These are phyloP conservation scores for Pedionomus torquatus DNA, from an alignment of 2,113 vertebrate species.

Conservation along the genomic window DNA sequence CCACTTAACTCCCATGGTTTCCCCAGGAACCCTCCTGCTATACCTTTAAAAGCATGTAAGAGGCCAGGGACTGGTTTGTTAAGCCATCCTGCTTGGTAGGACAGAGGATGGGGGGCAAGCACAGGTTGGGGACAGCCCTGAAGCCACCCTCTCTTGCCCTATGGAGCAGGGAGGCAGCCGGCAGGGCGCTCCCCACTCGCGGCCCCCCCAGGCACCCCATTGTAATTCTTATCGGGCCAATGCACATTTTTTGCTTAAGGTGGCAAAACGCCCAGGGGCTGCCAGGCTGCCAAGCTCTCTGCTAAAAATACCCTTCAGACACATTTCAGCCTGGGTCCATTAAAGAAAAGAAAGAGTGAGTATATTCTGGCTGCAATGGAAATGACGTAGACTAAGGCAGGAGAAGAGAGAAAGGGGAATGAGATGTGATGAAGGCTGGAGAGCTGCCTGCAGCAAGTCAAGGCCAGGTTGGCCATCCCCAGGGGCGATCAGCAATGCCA, in stretches of 20 bases:
- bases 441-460: background rate
- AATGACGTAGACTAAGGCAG: background rate
- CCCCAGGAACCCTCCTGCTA: background rate
- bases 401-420: background rate
- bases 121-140: fast-evolving
- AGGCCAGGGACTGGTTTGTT: too few species aligned
- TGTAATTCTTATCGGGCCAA: slow-evolving; percentile 33
- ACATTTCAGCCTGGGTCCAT: background rate
- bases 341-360: background rate
- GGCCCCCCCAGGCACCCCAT: background rate
- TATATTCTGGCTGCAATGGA: background rate
- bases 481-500: fast-evolving
- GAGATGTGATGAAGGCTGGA: background rate
- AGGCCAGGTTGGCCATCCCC: background rate
- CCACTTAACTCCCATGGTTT: background rate
- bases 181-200: fast-evolving
- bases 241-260: slow-evolving; percentile 16
- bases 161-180: background rate
- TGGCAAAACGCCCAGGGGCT: slow-evolving; percentile 60
- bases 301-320: slow-evolving; percentile 40
- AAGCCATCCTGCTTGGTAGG: background rate
- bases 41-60: fast-evolving
- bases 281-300: slow-evolving; percentile 27
- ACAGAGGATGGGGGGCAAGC: fast-evolving
- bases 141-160: fast-evolving